Percentiles rank a stretch among this genome's conserved stretches.
These are phyloP conservation scores for Pristionchus pacificus DNA, from an alignment of 1,140 invertebrate species.

Conservation along the genomic window DNA sequence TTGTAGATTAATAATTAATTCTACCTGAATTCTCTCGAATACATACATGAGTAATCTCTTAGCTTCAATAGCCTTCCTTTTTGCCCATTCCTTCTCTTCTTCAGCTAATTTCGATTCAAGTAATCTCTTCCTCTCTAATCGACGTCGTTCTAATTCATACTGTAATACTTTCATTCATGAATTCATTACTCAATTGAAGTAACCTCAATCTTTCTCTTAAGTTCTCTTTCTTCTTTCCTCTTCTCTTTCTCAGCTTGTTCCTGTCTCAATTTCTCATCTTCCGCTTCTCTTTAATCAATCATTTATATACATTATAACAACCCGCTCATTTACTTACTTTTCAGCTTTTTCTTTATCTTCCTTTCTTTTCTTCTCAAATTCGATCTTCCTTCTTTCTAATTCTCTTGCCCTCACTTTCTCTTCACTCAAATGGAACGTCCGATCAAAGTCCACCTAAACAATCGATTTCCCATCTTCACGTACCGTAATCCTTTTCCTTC, in stretches of 20 bases:
- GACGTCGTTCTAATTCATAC: slow-evolving; percentile 9
- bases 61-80: background rate
- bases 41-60: background rate
- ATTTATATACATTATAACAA: background rate
- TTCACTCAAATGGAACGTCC: slow-evolving; percentile 24
- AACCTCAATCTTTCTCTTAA: slow-evolving; percentile 18
- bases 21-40: background rate
- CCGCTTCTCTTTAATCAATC: slow-evolving; percentile 16
- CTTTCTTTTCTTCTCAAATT: slow-evolving; percentile 8
- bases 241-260: slow-evolving; percentile 12
- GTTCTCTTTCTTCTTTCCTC: slow-evolving; percentile 23
- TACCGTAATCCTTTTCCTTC: background rate
- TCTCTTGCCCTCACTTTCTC: slow-evolving; percentile 9
- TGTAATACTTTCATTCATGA: slow-evolving; percentile 1
- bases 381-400: slow-evolving; percentile 5
- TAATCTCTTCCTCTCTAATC: slow-evolving; percentile 9
- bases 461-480: background rate
- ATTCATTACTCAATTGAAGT: slow-evolving; percentile 3
- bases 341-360: slow-evolving; percentile 12
- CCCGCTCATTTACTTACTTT: slow-evolving; percentile 12
- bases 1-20: too few relatives aligned
- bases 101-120: slow-evolving; percentile 6
- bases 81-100: slow-evolving; percentile 23
- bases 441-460: slow-evolving; percentile 30
- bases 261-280: slow-evolving; percentile 11